These are phyloP conservation scores for Girardia tigrina DNA, from an alignment of 2,888 invertebrate species.

Conservation along the genomic window DNA sequence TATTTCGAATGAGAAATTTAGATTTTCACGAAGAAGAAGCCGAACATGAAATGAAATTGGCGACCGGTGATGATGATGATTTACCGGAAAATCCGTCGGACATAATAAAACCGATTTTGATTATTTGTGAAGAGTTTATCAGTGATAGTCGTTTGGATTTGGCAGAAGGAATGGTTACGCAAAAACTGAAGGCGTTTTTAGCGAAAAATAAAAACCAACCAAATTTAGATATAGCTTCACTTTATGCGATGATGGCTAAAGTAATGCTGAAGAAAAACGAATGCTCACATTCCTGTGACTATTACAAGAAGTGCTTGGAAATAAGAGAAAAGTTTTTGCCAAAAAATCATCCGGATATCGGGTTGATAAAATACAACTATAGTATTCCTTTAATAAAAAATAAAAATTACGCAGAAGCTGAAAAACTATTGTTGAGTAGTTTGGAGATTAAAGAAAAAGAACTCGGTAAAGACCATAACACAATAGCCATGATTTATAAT, in stretches of 20 bases:
- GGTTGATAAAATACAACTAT: neutral
- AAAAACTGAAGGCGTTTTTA: neutral
- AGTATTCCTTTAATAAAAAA: neutral
- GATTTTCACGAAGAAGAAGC: neutral
- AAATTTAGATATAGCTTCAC: neutral
- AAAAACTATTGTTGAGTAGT: neutral
- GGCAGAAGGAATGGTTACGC: neutral
- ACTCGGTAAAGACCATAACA: neutral
- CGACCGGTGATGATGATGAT: neutral
- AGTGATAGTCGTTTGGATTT: neutral
- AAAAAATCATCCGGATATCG: neutral
- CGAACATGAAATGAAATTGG: neutral
- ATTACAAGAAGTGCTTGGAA: neutral
- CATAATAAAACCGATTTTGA: neutral
- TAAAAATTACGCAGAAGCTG: neutral
- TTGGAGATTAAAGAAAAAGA: neutral
- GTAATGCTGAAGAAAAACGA: neutral
- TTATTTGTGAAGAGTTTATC: neutral
- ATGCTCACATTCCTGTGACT: neutral
- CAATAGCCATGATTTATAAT: slow-evolving; percentile 5
- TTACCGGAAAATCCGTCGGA: neutral
- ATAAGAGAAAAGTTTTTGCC: neutral
- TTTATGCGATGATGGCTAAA: neutral
- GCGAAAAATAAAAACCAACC: neutral
- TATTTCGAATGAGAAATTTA: slow-evolving; percentile 6